These are phyloP conservation scores for Forficula auricularia DNA, from an alignment of 1,140 invertebrate genomes.

Conservation along the genomic window DNA sequence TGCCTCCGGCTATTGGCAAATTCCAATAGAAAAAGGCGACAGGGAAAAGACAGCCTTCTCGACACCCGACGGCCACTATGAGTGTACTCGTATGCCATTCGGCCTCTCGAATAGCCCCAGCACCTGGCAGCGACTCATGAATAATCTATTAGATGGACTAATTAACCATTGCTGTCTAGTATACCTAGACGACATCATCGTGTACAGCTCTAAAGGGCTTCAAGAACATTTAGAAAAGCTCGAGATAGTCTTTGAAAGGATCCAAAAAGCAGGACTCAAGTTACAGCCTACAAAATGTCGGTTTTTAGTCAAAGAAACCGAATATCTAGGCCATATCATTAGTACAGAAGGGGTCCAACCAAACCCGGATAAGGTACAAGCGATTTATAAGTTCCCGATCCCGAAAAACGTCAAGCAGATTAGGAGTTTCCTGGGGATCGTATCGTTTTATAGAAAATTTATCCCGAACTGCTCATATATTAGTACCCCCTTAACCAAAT, in stretches of 20 bases:
- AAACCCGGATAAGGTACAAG: slow-evolving; percentile 6
- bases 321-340: slow-evolving; percentile 10
- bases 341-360: slow-evolving; percentile 7
- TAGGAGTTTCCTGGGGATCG: not conserved
- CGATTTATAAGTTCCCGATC: not conserved
- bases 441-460: not conserved
- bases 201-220: slow-evolving; percentile 17
- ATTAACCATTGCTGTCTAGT: slow-evolving; percentile 6
- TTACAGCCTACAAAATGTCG: slow-evolving; percentile 8
- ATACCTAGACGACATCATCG: slow-evolving; percentile 29
- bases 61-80: slow-evolving; percentile 20
- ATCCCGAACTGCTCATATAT: not conserved
- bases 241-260: slow-evolving; percentile 7
- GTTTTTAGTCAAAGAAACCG: slow-evolving; percentile 7
- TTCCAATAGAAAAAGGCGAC: slow-evolving; percentile 21
- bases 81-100: slow-evolving; percentile 27
- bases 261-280: slow-evolving; percentile 9
- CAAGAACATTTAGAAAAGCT: slow-evolving; percentile 23
- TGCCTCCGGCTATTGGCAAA: slow-evolving; percentile 27
- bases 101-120: slow-evolving; percentile 23
- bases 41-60: slow-evolving; percentile 27
- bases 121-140: slow-evolving; percentile 24
- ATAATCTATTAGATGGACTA: slow-evolving; percentile 17
- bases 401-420: slow-evolving; percentile 1
- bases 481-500: not conserved